These are phyloP conservation scores for Pelecanus crispus DNA, from an alignment of 2,113 vertebrate genomes.

Conservation along the genomic window DNA sequence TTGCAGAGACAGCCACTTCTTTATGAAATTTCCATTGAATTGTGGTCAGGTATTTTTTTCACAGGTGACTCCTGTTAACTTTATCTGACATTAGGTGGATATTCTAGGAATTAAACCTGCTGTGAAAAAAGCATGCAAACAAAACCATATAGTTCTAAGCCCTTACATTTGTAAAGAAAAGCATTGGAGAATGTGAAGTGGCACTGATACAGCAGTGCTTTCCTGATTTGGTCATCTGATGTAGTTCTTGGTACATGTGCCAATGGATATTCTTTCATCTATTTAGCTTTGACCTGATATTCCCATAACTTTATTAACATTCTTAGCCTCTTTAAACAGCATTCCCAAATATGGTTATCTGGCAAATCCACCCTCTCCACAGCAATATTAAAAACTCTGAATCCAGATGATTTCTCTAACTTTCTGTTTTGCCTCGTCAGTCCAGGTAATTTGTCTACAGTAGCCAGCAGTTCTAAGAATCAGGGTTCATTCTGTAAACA, in stretches of 20 bases:
- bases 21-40: neutral
- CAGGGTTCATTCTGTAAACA: neutral
- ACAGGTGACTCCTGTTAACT: neutral
- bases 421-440: neutral
- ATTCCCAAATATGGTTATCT: neutral
- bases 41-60: neutral
- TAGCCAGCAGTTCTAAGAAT: neutral
- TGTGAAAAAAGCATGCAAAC: neutral
- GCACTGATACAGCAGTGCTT: neutral
- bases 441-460: neutral
- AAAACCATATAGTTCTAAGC: neutral
- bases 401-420: neutral
- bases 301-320: neutral
- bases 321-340: neutral
- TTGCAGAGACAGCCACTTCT: neutral
- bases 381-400: neutral
- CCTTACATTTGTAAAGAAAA: neutral
- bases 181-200: neutral
- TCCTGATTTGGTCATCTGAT: neutral
- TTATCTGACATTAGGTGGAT: neutral
- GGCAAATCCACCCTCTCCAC: neutral
- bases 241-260: neutral
- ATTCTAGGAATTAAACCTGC: neutral
- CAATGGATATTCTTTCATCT: neutral
- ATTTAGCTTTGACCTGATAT: neutral